Evolutionary conservation across 2,113 vertebrate species (phyloP).

Genomic region (Ceyx cyanopectus): DNA sequence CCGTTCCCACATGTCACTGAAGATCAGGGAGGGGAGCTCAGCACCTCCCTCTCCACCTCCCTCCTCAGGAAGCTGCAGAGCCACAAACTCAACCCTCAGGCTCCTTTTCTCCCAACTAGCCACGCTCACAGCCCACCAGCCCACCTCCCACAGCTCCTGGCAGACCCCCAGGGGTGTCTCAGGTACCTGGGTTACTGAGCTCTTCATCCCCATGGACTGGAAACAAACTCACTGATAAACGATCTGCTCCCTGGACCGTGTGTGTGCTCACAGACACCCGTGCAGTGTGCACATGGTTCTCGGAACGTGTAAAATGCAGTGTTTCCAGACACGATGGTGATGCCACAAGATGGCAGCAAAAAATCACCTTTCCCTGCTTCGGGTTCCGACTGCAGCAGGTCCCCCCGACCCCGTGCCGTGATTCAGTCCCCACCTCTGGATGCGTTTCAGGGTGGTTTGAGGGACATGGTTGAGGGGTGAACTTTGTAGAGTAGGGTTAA

Average conservation of each 20-base stretch:
- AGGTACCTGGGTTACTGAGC: not conserved
- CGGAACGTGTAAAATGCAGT: accelerated
- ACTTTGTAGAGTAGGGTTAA: too few relatives aligned
- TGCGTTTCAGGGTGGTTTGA: too few relatives aligned
- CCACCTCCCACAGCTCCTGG: not conserved
- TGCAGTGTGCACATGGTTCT: accelerated
- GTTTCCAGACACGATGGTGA: accelerated
- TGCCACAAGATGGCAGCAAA: constrained; percentile 56
- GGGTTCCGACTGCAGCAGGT: accelerated
- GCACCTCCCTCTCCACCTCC: not conserved
- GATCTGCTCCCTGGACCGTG: accelerated
- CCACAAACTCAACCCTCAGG: not conserved
- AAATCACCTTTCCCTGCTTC: not conserved
- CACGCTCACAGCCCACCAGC: not conserved
- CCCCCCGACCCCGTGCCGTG: accelerated
- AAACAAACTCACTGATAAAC: not conserved
- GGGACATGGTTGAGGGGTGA: too few relatives aligned
- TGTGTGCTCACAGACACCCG: accelerated
- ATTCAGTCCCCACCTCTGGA: too few relatives aligned
- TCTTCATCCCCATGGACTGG: not conserved
- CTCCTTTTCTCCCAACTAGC: not conserved
- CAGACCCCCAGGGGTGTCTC: accelerated
- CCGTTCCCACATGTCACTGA: not conserved
- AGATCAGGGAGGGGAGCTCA: not conserved
- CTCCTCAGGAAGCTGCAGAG: too few relatives aligned